phyloP scores from a whole-genome alignment of 2,797 vertebrate species.

The Pagetopsis macropterus region DNA sequence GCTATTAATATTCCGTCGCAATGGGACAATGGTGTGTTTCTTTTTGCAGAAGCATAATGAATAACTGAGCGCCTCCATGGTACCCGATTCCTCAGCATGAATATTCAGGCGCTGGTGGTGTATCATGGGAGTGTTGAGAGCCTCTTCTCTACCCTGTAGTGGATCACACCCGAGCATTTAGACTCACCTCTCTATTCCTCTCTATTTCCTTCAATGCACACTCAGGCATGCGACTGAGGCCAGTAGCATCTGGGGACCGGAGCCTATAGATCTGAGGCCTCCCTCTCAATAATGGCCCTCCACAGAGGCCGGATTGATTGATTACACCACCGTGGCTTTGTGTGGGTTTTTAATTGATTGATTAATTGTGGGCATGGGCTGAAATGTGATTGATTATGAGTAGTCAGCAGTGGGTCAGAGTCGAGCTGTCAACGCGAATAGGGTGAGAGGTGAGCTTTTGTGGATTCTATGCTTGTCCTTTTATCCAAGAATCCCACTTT shows the following conservation, averaged over 20 bases:
- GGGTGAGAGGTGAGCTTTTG: conserved; percentile 61
- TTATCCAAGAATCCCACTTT: conserved; percentile 46
- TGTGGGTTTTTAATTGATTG: conserved; percentile 82
- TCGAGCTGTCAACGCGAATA: conserved; percentile 46
- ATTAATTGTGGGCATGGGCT: conserved; percentile 71
- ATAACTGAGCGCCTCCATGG: conserved; percentile 83
- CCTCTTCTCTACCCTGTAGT: conserved; percentile 58
- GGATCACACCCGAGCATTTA: conserved; percentile 65
- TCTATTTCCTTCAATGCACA: conserved; percentile 26
- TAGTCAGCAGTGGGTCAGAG: conserved; percentile 53
- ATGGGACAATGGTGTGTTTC: conserved; percentile 81
- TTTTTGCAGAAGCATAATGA: conserved; percentile 84
- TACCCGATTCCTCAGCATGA: conserved; percentile 79
- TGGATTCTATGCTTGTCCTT: conserved; percentile 45
- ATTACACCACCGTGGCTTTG: conserved; percentile 72
- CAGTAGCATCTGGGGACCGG: conserved; percentile 41
- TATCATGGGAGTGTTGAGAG: conserved; percentile 71
- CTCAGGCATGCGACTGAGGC: conserved; percentile 28
- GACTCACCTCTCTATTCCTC: conserved; percentile 55
- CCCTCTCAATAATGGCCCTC: conserved; percentile 63
- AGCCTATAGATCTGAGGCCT: conserved; percentile 65
- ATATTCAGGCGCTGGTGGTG: conserved; percentile 79
- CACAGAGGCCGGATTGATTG: conserved; percentile 71
- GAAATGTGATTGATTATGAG: conserved; percentile 78
- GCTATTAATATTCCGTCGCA: conserved; percentile 86